Evolutionary conservation across 2,113 vertebrate genomes (phyloP), one percentile per base, ranked within the genome.

Genomic region (Elaphurus davidianus): DNA sequence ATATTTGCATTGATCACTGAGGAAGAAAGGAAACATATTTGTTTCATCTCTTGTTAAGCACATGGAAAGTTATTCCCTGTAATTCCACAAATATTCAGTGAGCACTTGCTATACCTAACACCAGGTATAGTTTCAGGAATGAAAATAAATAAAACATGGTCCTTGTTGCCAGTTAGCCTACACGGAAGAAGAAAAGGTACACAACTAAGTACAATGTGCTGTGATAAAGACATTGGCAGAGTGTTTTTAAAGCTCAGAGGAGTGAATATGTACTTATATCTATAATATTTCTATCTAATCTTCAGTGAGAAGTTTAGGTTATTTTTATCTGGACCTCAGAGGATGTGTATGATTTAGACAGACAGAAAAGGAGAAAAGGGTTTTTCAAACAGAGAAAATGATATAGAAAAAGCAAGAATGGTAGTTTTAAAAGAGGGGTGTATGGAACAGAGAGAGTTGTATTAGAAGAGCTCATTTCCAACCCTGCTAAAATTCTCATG

Each of bases 231-330:
- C 28, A 33, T 71, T 16, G n/a, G 59, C 30, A 45, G 79, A 2
- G 6, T 45, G 15, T 11, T 86, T 95, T 96, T 79, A 36, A 87
- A 87, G 28, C 10, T 81, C 36, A n/a, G 21, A 84, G n/a, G 28
- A 83, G 79, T 82, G 47, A 82, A 82, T 11, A 23, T 87, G 92
- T n/a, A 40, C 57, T 87, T 92, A n/a, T 86, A 13, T 36, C 33
- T 97, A 57, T 25, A 16, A 27, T 62, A 82, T 89, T 91, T 88
- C 36, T 89, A 33, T 52, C 25, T 97, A 52, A 33, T 1, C 19
- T 97, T 95, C 55, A 93, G 60, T 88, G 55, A 76, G 62, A 93
- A 93, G 17, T 21, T 96, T 97, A 45, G 27, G 52, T 81, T 21
- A 57, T 50, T 52, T 89, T 89, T 87, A 79, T 5, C 16, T 45